Percentiles rank a stretch among this genome's conserved stretches.
Conservation (phyloP, 1,140 invertebrate genomes). For the Oncopeltus fasciatus region DNA sequence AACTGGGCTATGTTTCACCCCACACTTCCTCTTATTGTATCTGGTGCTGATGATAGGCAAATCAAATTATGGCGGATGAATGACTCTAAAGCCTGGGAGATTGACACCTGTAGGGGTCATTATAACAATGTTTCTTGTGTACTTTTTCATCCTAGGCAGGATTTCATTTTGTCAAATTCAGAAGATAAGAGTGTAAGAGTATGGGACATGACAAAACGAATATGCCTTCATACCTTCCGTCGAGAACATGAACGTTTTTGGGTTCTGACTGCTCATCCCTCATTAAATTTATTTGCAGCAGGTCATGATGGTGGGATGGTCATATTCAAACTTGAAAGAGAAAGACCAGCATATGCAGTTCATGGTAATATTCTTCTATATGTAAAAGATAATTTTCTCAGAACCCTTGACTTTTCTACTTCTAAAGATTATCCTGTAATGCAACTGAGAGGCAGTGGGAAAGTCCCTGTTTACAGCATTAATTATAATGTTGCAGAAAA, state of each 20-base stretch:
- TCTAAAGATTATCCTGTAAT: constrained; percentile 86
- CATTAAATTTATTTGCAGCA: constrained; percentile 72
- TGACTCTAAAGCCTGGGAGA: constrained; percentile 97
- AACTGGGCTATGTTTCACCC: constrained; percentile 98
- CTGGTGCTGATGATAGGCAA: constrained; percentile 93
- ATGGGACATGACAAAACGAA: constrained; percentile 97
- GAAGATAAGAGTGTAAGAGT: constrained; percentile 97
- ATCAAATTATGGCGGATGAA: constrained; percentile 99
- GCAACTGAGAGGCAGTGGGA: constrained; percentile 60
- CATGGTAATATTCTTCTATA: constrained; percentile 90
- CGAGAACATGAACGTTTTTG: constrained; percentile 86
- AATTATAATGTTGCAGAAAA: constrained; percentile 95
- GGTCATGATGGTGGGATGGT: constrained; percentile 93
- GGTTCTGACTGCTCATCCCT: constrained; percentile 79
- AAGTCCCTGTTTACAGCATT: constrained; percentile 49
- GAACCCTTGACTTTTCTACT: constrained; percentile 81
- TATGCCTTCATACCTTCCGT: constrained; percentile 89
- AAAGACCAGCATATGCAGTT: constrained; percentile 88
- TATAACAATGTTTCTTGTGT: constrained; percentile 99
- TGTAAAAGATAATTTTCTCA: constrained; percentile 84
- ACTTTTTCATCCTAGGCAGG: constrained; percentile 92
- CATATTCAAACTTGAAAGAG: constrained; percentile 75
- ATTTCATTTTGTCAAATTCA: constrained; percentile 91
- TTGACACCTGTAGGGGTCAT: constrained; percentile 95
- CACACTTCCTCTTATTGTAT: constrained; percentile 85